Conservation (phyloP, 1,140 invertebrate species). For the Leptestheria dahalacensis region DNA sequence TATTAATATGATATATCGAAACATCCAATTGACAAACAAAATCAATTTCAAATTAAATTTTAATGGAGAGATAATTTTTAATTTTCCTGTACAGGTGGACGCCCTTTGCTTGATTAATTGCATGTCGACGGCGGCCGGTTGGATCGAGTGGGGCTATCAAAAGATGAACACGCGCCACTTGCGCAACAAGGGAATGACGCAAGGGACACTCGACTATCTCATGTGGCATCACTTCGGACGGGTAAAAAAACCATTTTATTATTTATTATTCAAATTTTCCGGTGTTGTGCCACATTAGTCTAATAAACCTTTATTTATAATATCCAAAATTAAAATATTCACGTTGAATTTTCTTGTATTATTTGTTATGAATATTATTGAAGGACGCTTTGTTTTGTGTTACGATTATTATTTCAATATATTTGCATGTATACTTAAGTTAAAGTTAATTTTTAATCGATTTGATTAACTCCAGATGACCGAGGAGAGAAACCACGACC, state of each 20-base stretch:
- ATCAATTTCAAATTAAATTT: too few relatives aligned
- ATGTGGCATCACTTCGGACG: conserved; percentile 99
- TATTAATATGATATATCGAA: too few relatives aligned
- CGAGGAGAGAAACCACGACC: conserved; percentile 81
- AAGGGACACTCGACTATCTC: conserved; percentile 88
- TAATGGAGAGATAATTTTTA: conserved; percentile 22
- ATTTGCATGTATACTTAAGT: too few relatives aligned
- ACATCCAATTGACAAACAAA: too few relatives aligned
- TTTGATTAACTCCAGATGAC: conserved; percentile 48
- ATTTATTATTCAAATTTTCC: too few relatives aligned
- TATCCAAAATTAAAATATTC: neutral
- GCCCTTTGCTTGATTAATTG: conserved; percentile 89
- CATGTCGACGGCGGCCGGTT: conserved; percentile 80
- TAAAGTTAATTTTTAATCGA: too few relatives aligned
- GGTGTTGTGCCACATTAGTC: too few relatives aligned
- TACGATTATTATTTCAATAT: too few relatives aligned
- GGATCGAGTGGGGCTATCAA: conserved; percentile 99
- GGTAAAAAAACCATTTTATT: conserved; percentile 30
- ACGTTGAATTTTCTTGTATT: too few relatives aligned
- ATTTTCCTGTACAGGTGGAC: conserved; percentile 39
- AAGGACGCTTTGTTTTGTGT: too few relatives aligned
- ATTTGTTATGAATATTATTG: too few relatives aligned
- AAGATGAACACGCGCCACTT: conserved; percentile 81
- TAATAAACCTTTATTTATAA: too few relatives aligned
- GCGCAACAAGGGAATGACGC: conserved; percentile 81